Conservation (phyloP, 2,888 invertebrate genomes). For the Stenurella melanura region DNA sequence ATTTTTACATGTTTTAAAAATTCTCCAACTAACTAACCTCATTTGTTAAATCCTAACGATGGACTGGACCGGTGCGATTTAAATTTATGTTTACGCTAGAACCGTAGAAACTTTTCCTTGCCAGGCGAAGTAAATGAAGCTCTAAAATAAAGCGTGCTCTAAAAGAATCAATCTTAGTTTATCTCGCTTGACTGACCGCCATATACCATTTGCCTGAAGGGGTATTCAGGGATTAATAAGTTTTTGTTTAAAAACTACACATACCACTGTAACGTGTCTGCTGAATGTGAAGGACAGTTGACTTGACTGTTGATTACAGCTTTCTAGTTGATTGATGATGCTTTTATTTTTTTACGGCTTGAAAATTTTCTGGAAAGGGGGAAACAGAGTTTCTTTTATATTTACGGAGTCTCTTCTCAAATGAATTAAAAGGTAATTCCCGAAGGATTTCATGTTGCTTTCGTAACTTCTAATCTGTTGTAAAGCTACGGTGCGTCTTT, state of each 20-base stretch:
- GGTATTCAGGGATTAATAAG: constrained; percentile 20
- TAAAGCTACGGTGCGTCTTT: too few species aligned
- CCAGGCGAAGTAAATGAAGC: constrained; percentile 8
- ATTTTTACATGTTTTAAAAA: not conserved
- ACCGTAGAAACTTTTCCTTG: not conserved
- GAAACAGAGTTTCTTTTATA: not conserved
- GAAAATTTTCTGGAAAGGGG: not conserved
- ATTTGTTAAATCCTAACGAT: not conserved
- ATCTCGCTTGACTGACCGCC: constrained; percentile 21
- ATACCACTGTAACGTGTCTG: constrained; percentile 17
- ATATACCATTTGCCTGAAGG: constrained; percentile 17
- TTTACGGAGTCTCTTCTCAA: not conserved
- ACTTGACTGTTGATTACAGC: constrained; percentile 20
- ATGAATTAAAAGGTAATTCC: too few species aligned
- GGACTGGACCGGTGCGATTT: not conserved
- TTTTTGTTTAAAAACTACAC: constrained; percentile 25
- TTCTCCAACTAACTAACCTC: not conserved
- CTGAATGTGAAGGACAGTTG: constrained; percentile 28
- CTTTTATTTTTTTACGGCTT: not conserved
- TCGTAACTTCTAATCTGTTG: too few species aligned
- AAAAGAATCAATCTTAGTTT: constrained; percentile 34
- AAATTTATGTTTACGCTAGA: constrained; percentile 21
- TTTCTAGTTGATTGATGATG: constrained; percentile 28
- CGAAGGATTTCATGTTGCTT: too few species aligned
- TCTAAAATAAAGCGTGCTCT: constrained; percentile 13